A percentile compares a stretch with the other conserved stretches of the same genome.
These are phyloP conservation scores for Aricia artaxerxes DNA, from an alignment of 2,888 invertebrate species.

Conservation along the genomic window DNA sequence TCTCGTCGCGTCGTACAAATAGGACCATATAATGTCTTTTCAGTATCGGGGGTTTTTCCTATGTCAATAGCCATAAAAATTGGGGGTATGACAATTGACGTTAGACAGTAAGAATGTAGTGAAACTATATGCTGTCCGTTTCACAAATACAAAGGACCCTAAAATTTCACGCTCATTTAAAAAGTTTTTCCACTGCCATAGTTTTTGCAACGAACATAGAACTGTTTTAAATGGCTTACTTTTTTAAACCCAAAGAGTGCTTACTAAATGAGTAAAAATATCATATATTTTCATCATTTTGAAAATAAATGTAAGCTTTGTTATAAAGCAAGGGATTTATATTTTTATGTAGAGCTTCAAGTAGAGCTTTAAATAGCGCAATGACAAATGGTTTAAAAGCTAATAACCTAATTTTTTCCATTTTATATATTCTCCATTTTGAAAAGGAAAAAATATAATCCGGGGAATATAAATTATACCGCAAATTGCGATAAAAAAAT, in stretches of 20 bases:
- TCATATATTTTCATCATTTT: neutral
- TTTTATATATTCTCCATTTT: no score
- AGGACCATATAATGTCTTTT: no score
- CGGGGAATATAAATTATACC: no score
- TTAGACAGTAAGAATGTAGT: no score
- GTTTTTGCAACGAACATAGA: neutral
- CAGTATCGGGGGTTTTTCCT: no score
- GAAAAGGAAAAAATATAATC: no score
- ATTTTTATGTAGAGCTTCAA: neutral
- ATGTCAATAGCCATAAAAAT: no score
- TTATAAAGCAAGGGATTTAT: neutral
- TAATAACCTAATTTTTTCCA: no score
- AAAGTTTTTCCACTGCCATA: slow-evolving; percentile 3
- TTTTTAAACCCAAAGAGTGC: neutral
- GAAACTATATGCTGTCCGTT: neutral
- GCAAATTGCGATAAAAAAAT: no score
- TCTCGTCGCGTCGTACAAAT: no score
- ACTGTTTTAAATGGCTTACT: neutral
- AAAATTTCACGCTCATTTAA: neutral
- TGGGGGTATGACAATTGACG: no score
- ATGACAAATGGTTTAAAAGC: no score
- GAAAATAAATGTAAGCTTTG: neutral
- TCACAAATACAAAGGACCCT: neutral
- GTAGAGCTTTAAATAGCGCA: neutral
- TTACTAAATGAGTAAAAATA: neutral